Conservation (phyloP, 2,888 invertebrate species). For the Ichneumoninae sp. region DNA sequence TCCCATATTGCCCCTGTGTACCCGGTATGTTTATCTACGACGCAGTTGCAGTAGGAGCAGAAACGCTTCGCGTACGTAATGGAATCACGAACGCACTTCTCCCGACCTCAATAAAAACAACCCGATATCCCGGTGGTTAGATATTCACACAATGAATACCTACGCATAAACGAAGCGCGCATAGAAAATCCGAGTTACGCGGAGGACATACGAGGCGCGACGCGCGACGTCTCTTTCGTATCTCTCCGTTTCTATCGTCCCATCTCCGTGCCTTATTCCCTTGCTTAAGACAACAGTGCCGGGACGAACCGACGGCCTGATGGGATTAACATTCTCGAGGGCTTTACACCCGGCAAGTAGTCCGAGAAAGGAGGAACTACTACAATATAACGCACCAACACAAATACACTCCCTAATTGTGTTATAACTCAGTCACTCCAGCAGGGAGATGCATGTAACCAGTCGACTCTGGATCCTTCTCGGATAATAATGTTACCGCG, state of each 20-base stretch:
- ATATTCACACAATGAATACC: not conserved
- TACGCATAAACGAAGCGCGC: not conserved
- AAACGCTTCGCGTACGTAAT: not conserved
- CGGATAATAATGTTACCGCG: not conserved
- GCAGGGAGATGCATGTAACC: not conserved
- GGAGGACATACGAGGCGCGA: not conserved
- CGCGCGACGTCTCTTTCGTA: conserved; percentile 8
- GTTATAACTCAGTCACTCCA: not conserved
- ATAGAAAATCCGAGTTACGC: conserved; percentile 1
- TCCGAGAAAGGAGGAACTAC: conserved; percentile 8
- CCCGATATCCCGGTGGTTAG: not conserved
- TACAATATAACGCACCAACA: not conserved
- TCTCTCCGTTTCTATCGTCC: not conserved
- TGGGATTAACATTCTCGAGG: conserved; percentile 32
- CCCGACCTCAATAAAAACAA: not conserved
- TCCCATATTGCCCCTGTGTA: too few species aligned
- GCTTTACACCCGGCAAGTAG: conserved; percentile 13
- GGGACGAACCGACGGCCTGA: not conserved
- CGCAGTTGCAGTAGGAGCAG: conserved; percentile 12
- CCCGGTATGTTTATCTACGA: not conserved
- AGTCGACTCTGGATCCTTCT: not conserved
- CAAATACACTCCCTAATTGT: conserved; percentile 1
- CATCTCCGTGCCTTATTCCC: not conserved
- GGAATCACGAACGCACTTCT: conserved; percentile 17
- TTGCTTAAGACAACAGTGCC: not conserved